These are phyloP conservation scores for Phymastichus coffea DNA, from an alignment of 1,140 invertebrate genomes.

Conservation along the genomic window DNA sequence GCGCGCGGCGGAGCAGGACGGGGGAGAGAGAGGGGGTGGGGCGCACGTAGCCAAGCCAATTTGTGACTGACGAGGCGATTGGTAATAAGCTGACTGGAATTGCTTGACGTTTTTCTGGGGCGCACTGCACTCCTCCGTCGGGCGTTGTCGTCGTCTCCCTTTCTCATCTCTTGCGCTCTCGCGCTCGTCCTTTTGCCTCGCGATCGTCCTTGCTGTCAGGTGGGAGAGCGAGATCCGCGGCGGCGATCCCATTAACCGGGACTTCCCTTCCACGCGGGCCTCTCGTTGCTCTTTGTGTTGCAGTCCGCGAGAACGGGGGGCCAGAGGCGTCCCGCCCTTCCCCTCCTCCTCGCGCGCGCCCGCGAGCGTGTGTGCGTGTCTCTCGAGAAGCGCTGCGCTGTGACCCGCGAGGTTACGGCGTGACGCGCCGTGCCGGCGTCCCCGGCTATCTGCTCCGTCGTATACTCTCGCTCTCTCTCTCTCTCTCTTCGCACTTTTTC, in stretches of 20 bases:
- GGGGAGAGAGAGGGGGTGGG: neutral
- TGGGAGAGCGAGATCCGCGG: slow-evolving; percentile 15
- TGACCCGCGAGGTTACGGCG: too few species aligned
- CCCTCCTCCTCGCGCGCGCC: too few species aligned
- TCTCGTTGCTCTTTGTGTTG: too few species aligned
- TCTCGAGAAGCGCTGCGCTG: too few species aligned
- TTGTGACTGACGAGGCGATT: slow-evolving; percentile 54
- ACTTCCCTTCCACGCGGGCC: neutral
- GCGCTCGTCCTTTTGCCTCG: slow-evolving; percentile 20
- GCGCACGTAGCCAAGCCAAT: slow-evolving; percentile 46
- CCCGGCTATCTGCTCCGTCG: too few species aligned
- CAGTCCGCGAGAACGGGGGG: too few species aligned
- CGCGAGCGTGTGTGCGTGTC: slow-evolving; percentile 1
- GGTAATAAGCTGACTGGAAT: slow-evolving; percentile 55
- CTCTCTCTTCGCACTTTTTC: slow-evolving; percentile 12
- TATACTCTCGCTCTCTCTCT: slow-evolving; percentile 21
- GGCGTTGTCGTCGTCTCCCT: slow-evolving; percentile 44
- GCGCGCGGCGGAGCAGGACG: neutral
- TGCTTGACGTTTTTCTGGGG: slow-evolving; percentile 52
- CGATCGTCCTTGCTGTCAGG: slow-evolving; percentile 26
- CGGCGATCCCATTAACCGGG: slow-evolving; percentile 39
- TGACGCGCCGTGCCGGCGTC: too few species aligned
- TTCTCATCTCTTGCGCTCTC: slow-evolving; percentile 18
- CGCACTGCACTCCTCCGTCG: slow-evolving; percentile 49
- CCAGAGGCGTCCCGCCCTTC: slow-evolving; percentile 33